These are phyloP conservation scores for Drosophila watanabei DNA, from an alignment of 1,140 invertebrate species.

Conservation along the genomic window DNA sequence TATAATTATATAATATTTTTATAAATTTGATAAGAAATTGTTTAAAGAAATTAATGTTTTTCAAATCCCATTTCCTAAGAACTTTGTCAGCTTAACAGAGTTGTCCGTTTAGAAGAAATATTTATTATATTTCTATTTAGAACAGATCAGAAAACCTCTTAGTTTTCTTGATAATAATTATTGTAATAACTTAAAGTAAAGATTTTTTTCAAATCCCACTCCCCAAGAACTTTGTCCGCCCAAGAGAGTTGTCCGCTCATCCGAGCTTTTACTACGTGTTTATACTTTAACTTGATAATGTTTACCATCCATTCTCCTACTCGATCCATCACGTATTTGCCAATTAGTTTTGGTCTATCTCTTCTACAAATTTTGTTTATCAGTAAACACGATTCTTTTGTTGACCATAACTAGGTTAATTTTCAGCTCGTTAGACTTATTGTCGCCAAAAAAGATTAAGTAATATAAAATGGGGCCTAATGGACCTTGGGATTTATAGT, in stretches of 20 bases:
- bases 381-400: slow-evolving; percentile 21
- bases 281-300: not conserved
- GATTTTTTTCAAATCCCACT: not conserved
- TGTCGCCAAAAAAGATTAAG: slow-evolving; percentile 27
- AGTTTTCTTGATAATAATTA: not conserved
- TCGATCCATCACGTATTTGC: slow-evolving; percentile 30
- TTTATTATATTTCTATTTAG: not conserved
- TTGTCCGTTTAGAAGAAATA: not conserved
- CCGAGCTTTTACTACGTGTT: not conserved
- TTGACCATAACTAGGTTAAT: slow-evolving; percentile 32
- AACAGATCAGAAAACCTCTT: not conserved
- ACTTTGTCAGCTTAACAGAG: not conserved
- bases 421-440: slow-evolving; percentile 32
- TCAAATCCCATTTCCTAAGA: not conserved
- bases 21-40: not conserved
- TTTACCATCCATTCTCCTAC: not conserved
- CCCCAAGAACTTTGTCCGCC: not conserved
- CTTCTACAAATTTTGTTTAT: slow-evolving; percentile 37
- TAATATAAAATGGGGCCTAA: not conserved
- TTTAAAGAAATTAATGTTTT: not conserved
- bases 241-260: not conserved
- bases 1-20: no score
- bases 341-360: slow-evolving; percentile 12
- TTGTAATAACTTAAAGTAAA: not conserved
- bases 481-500: not conserved